These are phyloP conservation scores for Uropetala carovei DNA, from an alignment of 2,888 invertebrate species.

Conservation along the genomic window DNA sequence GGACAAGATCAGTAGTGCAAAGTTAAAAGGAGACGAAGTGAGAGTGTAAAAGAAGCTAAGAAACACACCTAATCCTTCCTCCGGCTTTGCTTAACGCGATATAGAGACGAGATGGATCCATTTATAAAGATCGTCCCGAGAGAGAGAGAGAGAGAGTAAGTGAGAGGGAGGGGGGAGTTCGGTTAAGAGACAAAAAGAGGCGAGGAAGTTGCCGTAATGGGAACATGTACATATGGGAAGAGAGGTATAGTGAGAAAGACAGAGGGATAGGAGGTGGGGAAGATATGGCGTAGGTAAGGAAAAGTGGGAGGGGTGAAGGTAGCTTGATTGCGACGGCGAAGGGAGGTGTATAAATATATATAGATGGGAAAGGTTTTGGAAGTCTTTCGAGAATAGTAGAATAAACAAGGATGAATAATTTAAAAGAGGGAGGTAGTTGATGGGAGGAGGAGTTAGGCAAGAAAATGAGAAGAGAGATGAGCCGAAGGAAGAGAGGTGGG, in stretches of 20 bases:
- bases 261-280: neutral
- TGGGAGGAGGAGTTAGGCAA: neutral
- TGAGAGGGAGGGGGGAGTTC: no score
- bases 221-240: neutral
- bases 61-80: neutral
- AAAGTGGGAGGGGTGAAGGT: neutral
- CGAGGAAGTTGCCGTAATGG: neutral
- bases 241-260: neutral
- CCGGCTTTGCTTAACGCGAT: neutral
- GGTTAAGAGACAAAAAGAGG: no score
- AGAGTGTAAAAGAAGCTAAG: neutral
- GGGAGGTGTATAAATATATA: neutral
- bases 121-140: neutral
- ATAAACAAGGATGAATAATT: conserved; percentile 62
- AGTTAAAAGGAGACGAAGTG: neutral
- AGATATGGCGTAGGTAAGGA: neutral
- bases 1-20: neutral
- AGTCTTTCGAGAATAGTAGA: conserved; percentile 47
- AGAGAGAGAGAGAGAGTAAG: neutral
- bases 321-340: neutral
- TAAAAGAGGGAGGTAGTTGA: conserved; percentile 34
- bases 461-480: neutral
- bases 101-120: neutral
- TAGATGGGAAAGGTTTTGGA: conserved; percentile 34
- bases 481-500: no score